A percentile compares a stretch with the other conserved stretches of the same genome.
Conservation (phyloP, 1,140 invertebrate genomes). For the Drosophila guanche region DNA sequence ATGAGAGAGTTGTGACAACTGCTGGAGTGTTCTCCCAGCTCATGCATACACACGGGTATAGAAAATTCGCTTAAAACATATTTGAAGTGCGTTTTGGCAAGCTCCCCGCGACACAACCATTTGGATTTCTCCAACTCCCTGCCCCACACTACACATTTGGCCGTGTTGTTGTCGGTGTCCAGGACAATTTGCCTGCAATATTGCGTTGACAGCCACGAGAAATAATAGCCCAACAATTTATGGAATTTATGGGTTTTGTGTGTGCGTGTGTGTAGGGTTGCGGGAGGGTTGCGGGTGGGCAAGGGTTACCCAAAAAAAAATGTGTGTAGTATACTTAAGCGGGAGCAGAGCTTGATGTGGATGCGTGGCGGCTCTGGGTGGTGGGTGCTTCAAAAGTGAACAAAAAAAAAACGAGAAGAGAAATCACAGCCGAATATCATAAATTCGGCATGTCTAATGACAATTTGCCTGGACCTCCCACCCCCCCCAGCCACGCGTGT, state of each 20-base stretch:
- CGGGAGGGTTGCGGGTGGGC: not conserved
- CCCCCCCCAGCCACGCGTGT: slow-evolving; percentile 2
- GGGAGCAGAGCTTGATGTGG: not conserved
- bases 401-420: slow-evolving; percentile 18
- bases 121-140: not conserved
- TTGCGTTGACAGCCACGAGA: slow-evolving; percentile 80
- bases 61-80: no score
- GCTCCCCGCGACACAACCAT: not conserved
- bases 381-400: not conserved
- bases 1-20: no score
- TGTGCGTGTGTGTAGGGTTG: not conserved
- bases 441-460: slow-evolving; percentile 82
- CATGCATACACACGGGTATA: no score
- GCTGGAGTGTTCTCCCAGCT: no score
- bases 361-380: slow-evolving; percentile 10
- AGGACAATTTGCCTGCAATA: slow-evolving; percentile 71
- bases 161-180: slow-evolving; percentile 44
- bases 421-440: slow-evolving; percentile 78
- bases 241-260: slow-evolving; percentile 78
- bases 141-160: not conserved
- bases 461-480: slow-evolving; percentile 57
- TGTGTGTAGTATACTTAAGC: slow-evolving; percentile 51
- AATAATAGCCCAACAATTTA: slow-evolving; percentile 82
- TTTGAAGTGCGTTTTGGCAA: no score
- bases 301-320: slow-evolving; percentile 62